phyloP scores from a whole-genome alignment of 2,797 vertebrate genomes.

The Setipinna tenuifilis region DNA sequence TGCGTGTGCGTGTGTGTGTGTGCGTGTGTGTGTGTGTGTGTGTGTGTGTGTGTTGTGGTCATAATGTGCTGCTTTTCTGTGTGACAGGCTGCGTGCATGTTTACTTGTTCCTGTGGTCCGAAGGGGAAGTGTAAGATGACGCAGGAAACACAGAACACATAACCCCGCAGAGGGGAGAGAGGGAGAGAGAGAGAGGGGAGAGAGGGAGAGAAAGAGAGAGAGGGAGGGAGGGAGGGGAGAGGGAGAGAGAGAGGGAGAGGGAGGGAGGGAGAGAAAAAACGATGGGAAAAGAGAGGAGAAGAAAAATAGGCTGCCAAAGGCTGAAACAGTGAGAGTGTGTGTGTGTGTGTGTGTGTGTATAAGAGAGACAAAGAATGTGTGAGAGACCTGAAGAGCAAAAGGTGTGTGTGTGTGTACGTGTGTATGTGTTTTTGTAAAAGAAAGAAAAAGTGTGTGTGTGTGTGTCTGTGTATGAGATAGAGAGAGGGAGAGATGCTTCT shows the following conservation, averaged over 20 bases:
- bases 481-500: not conserved
- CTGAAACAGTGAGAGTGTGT: conserved; percentile 2
- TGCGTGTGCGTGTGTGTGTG: not conserved
- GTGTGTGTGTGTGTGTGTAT: not conserved
- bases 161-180: conserved; percentile 51
- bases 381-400: no score
- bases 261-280: not conserved
- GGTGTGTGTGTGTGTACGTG: no score
- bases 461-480: not conserved
- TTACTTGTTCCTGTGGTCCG: conserved; percentile 53
- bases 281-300: not conserved
- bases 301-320: conserved; percentile 8
- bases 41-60: conserved; percentile 57
- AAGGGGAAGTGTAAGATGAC: conserved; percentile 70
- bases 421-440: no score
- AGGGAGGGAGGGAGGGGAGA: no score
- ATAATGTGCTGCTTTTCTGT: conserved; percentile 70
- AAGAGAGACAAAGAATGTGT: conserved; percentile 1
- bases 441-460: no score
- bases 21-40: conserved; percentile 51
- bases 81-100: conserved; percentile 49
- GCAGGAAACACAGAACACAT: conserved; percentile 62
- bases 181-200: conserved; percentile 38
- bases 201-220: not conserved
- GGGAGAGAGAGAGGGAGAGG: no score